Percentiles rank a stretch among this genome's conserved stretches.
These are phyloP conservation scores for Cuculus canorus DNA, from an alignment of 2,797 vertebrate genomes.

Conservation along the genomic window DNA sequence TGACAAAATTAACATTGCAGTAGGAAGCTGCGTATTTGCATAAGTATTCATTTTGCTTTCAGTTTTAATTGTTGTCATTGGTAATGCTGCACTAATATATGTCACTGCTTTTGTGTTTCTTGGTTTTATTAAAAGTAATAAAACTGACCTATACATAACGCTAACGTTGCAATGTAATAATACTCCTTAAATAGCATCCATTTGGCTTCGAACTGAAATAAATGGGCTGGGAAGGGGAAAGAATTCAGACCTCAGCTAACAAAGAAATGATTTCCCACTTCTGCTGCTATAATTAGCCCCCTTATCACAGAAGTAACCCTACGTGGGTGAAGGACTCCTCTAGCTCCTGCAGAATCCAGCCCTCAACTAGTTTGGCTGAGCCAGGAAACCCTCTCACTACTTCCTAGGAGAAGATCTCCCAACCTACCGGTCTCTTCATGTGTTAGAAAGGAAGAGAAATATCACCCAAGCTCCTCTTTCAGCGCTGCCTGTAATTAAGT, in stretches of 20 bases:
- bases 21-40: constrained; percentile 2
- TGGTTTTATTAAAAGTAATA: constrained; percentile 38
- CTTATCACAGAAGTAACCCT: background rate
- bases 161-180: constrained; percentile 3
- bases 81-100: background rate
- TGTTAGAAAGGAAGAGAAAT: background rate
- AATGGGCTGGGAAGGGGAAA: constrained; percentile 13
- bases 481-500: background rate
- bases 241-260: constrained; percentile 30
- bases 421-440: background rate
- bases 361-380: fast-evolving
- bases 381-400: background rate
- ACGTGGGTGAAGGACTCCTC: background rate
- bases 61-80: constrained; percentile 14
- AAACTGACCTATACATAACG: constrained; percentile 25
- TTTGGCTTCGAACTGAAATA: constrained; percentile 44
- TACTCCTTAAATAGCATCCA: background rate
- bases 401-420: background rate
- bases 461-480: background rate
- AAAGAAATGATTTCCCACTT: constrained; percentile 20
- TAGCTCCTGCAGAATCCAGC: background rate
- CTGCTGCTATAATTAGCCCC: background rate
- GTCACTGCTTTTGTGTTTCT: constrained; percentile 3
- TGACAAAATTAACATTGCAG: constrained; percentile 12
- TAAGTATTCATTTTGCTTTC: background rate